phyloP scores from a whole-genome alignment of 2,113 vertebrate genomes.

The Osmerus eperlanus region DNA sequence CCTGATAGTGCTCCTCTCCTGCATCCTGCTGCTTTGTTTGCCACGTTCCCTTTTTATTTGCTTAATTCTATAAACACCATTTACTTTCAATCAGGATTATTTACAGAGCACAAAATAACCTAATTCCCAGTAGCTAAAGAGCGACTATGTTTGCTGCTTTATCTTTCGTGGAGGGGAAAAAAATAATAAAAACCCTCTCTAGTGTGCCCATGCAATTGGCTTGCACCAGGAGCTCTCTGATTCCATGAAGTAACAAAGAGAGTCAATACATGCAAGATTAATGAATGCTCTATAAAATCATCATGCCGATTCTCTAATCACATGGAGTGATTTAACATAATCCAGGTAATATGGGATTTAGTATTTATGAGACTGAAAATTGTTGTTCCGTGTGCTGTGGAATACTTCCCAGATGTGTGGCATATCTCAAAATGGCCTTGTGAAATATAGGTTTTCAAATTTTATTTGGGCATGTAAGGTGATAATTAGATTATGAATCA shows the following conservation, averaged over 20 bases:
- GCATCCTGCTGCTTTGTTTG: constrained; percentile 26
- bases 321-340: constrained; percentile 39
- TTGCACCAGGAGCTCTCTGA: constrained; percentile 30
- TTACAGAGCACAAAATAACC: constrained; percentile 33
- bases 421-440: constrained; percentile 21
- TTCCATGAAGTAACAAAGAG: constrained; percentile 13
- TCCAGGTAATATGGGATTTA: constrained; percentile 42
- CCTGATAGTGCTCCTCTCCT: constrained; percentile 31
- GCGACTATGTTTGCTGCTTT: constrained; percentile 35
- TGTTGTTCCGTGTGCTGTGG: not conserved
- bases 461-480: not conserved
- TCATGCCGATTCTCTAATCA: constrained; percentile 31
- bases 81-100: constrained; percentile 50
- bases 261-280: constrained; percentile 15
- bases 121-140: constrained; percentile 28
- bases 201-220: constrained; percentile 24
- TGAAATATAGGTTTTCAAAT: constrained; percentile 16
- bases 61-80: constrained; percentile 57
- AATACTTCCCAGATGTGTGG: constrained; percentile 2
- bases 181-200: constrained; percentile 20
- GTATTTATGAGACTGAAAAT: constrained; percentile 27
- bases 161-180: constrained; percentile 18
- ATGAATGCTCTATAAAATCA: not conserved
- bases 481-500: constrained; percentile 6
- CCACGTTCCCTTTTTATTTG: constrained; percentile 40